Base-by-base conservation (phyloP, 2,888 invertebrate genomes). In the Hypolimnas misippus region DNA sequence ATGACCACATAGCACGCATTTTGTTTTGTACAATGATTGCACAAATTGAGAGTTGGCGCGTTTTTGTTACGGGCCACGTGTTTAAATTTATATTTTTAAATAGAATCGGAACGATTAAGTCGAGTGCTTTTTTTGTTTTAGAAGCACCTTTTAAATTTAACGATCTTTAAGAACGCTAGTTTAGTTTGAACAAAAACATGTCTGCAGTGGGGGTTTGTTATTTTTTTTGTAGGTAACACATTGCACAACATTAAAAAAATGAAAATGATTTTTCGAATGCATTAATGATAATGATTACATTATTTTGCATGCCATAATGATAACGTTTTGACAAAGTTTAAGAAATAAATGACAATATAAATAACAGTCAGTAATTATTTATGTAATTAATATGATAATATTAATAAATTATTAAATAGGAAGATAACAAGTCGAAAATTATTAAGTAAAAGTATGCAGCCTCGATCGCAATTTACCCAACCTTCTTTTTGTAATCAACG, bases 1-100 rank as follows among this genome's bases (percentile, higher is more conserved):
- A 83, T 89, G 89, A 89, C 88, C 90, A 91, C 44, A 89, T 89
- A 88, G 87, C 82, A 83, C 82, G 85, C 83, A 83, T 85, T 84
- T 77, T 76, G 76, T 77, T 84, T 81, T 79, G 76, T 81, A 82
- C 81, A 81, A 87, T 83, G 78, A 85, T 86, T 89, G 85, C 86
- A 85, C 82, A 87, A 86, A 86, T 81, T 84, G 75, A 76, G 77
- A 80, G 76, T 87, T 88, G 81, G 77, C 87, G 88, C 83, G 83
- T 86, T 89, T 89, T 88, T 89, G 79, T 87, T 77, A 57, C 62
- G 53, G 69, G 82, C 86, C 87, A 87, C 88, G 87, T 88, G 89
- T 86, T 84, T 74, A 67, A 76, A 74, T 78, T 49, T 25, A 50
- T 66, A 56, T 74, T 73, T 73, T 76, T 74, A 82, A 76, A 69